These are phyloP conservation scores for Eupithecia vulgata DNA, from an alignment of 2,888 invertebrate genomes.

Conservation along the genomic window DNA sequence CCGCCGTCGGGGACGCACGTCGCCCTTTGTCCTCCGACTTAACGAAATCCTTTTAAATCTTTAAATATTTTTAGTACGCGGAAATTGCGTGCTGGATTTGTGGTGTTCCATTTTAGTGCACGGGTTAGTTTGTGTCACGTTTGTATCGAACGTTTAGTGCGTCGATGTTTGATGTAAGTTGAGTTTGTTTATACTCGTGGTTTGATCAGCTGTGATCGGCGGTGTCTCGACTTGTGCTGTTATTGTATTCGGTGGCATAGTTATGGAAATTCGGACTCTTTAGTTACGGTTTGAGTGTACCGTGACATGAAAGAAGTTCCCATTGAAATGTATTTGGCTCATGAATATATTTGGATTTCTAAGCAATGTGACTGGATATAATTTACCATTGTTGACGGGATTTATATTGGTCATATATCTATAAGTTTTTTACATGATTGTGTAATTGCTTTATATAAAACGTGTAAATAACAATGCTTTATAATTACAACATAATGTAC, in stretches of 20 bases:
- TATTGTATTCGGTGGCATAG: constrained; percentile 29
- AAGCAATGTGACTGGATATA: constrained; percentile 1
- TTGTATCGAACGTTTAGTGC: constrained; percentile 58
- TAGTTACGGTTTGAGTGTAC: constrained; percentile 25
- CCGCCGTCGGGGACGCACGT: constrained; percentile 67
- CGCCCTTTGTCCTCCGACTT: constrained; percentile 62
- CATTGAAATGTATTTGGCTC: constrained; percentile 23
- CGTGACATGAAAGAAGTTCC: constrained; percentile 20
- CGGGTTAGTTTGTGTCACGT: constrained; percentile 49
- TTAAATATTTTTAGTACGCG: constrained; percentile 74
- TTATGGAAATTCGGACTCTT: constrained; percentile 25
- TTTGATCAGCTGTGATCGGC: constrained; percentile 65
- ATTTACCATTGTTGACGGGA: background rate
- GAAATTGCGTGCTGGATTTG: constrained; percentile 62
- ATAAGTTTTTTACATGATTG: background rate
- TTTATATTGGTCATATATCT: background rate
- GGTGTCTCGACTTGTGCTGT: constrained; percentile 18
- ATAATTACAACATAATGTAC: background rate
- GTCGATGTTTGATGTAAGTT: constrained; percentile 65
- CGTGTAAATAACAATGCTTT: background rate
- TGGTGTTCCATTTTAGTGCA: constrained; percentile 40
- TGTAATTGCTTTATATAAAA: background rate
- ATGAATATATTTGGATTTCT: constrained; percentile 15
- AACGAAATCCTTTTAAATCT: constrained; percentile 66
- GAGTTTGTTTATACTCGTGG: constrained; percentile 65